Percentiles rank a stretch among this genome's conserved stretches.
Evolutionary conservation across 2,113 vertebrate genomes (phyloP).

Genomic region (Gracilinanus agilis): DNA sequence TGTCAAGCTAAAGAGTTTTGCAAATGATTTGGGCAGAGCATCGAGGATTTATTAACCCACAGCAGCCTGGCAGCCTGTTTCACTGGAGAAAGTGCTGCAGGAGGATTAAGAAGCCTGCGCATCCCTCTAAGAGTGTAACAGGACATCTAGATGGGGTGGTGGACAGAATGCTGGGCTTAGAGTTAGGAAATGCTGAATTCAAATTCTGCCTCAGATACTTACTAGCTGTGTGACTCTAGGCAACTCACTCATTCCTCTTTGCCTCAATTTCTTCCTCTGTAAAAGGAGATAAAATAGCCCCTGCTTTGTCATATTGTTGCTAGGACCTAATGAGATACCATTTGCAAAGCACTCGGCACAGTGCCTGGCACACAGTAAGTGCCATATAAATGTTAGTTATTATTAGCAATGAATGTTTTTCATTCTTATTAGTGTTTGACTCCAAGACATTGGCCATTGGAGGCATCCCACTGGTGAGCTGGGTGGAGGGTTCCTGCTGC

Average conservation of each 20-base stretch:
- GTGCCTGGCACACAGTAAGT: neutral
- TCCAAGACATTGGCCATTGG: no score
- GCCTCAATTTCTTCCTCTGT: neutral
- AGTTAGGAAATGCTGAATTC: neutral
- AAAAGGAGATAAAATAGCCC: neutral
- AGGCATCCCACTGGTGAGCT: neutral
- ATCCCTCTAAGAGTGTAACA: slow-evolving; percentile 29
- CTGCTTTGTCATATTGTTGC: neutral
- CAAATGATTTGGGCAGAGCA: slow-evolving; percentile 64
- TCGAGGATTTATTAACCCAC: slow-evolving; percentile 67
- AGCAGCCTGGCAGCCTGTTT: neutral
- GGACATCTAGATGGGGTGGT: neutral
- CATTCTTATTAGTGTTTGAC: neutral
- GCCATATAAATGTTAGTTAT: neutral
- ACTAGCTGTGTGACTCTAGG: neutral
- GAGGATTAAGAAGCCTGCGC: slow-evolving; percentile 54
- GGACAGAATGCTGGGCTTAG: neutral
- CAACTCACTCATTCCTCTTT: neutral
- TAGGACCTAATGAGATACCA: neutral
- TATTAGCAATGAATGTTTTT: neutral
- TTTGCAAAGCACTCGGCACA: neutral
- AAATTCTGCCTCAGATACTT: neutral
- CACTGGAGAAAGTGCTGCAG: slow-evolving; percentile 57
- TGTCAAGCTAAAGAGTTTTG: slow-evolving; percentile 70
- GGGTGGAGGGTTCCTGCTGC: neutral